These are phyloP conservation scores for Ormia ochracea DNA, from an alignment of 2,888 invertebrate species.

Conservation along the genomic window DNA sequence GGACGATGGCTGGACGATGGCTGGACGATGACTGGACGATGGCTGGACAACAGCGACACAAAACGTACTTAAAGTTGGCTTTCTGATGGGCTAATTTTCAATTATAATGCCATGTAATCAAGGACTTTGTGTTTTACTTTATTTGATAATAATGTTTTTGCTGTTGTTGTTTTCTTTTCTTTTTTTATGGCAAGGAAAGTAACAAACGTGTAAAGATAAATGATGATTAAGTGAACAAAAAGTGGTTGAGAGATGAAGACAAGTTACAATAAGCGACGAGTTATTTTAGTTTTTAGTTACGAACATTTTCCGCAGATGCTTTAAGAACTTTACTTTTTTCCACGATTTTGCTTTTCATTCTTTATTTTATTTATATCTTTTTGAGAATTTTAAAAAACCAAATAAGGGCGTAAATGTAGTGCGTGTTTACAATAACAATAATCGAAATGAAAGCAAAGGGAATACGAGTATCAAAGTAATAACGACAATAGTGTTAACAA, in stretches of 20 bases:
- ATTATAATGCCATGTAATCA: slow-evolving; percentile 65
- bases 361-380: background rate
- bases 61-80: slow-evolving; percentile 16
- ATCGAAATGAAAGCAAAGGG: slow-evolving; percentile 14
- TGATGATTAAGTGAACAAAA: slow-evolving; percentile 34
- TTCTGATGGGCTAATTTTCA: slow-evolving; percentile 60
- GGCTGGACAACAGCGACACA: background rate
- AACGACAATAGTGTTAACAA: slow-evolving; percentile 28
- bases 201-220: slow-evolving; percentile 36
- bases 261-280: slow-evolving; percentile 31
- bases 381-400: slow-evolving; percentile 27
- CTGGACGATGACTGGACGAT: background rate
- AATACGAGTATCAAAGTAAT: background rate
- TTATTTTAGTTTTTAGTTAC: slow-evolving; percentile 3
- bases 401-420: slow-evolving; percentile 60
- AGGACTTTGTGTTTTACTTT: slow-evolving; percentile 40
- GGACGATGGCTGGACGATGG: background rate
- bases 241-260: slow-evolving; percentile 8
- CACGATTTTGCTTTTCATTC: background rate
- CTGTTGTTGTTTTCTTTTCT: background rate
- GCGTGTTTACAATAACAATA: slow-evolving; percentile 61
- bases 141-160: background rate
- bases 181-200: background rate
- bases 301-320: slow-evolving; percentile 30
- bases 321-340: slow-evolving; percentile 10